Evolutionary conservation across 2,113 vertebrate genomes (phyloP).

Genomic region (Thalassoma bifasciatum): DNA sequence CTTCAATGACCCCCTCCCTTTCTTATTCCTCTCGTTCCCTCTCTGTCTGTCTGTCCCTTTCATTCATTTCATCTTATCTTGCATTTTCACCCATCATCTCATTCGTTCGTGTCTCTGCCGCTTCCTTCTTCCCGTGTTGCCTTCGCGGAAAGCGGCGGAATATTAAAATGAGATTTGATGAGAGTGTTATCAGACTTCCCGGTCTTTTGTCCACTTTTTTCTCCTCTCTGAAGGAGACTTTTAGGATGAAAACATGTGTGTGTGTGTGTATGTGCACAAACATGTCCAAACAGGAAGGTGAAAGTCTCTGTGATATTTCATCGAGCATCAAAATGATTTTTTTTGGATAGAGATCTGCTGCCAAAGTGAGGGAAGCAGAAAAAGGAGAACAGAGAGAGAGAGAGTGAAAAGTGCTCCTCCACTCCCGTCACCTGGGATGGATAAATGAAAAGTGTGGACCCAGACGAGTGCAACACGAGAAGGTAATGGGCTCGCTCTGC

Average conservation of each 20-base stretch:
- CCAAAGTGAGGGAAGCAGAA: slow-evolving; percentile 13
- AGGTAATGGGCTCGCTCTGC: slow-evolving; percentile 51
- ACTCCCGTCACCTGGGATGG: slow-evolving; percentile 26
- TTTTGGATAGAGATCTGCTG: slow-evolving; percentile 62
- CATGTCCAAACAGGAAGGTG: slow-evolving; percentile 8
- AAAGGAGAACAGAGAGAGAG: slow-evolving; percentile 6
- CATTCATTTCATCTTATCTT: slow-evolving; percentile 77
- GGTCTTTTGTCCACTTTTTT: slow-evolving; percentile 73
- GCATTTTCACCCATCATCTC: slow-evolving; percentile 70
- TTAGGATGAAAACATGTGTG: slow-evolving; percentile 31
- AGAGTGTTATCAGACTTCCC: slow-evolving; percentile 69
- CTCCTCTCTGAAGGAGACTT: slow-evolving; percentile 72
- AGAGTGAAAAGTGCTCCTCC: slow-evolving; percentile 11
- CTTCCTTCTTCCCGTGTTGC: slow-evolving; percentile 55
- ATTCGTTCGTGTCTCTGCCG: slow-evolving; percentile 43
- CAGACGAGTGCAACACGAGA: slow-evolving; percentile 45
- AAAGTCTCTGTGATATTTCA: slow-evolving; percentile 50
- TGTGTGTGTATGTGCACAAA: slow-evolving; percentile 2
- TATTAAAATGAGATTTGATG: slow-evolving; percentile 82
- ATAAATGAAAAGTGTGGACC: slow-evolving; percentile 57
- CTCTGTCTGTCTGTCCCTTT: slow-evolving; percentile 32
- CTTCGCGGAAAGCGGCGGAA: slow-evolving; percentile 64
- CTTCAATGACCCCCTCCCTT: slow-evolving; percentile 26
- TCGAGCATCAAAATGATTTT: slow-evolving; percentile 48
- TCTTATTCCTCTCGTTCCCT: slow-evolving; percentile 16